phyloP scores from a whole-genome alignment of 2,797 vertebrate species.

The Hybognathus amarus region DNA sequence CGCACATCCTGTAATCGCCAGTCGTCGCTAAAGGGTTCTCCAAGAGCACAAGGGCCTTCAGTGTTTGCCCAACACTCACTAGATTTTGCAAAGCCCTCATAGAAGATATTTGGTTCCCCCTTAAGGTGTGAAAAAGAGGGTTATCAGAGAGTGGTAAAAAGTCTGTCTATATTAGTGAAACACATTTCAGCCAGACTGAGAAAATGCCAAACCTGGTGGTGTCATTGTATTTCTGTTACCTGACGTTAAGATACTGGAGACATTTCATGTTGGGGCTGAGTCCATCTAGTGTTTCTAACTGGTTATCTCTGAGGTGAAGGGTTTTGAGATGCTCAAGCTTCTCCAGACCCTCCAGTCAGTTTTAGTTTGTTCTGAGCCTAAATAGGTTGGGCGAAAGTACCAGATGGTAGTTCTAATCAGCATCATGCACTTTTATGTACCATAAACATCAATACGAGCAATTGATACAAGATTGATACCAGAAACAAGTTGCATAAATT shows the following conservation, averaged over 20 bases:
- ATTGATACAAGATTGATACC: constrained; percentile 76
- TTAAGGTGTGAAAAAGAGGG: constrained; percentile 57
- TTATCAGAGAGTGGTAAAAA: not conserved
- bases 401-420: not conserved
- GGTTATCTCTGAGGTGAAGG: constrained; percentile 92
- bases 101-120: constrained; percentile 81
- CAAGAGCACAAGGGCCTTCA: constrained; percentile 82
- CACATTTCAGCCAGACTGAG: constrained; percentile 59
- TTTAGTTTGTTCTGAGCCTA: constrained; percentile 88
- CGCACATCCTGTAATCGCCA: constrained; percentile 76
- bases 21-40: constrained; percentile 84
- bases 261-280: constrained; percentile 84
- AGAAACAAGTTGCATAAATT: constrained; percentile 85
- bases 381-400: not conserved
- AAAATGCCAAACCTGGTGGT: not conserved
- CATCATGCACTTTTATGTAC: not conserved
- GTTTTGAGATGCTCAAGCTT: constrained; percentile 78
- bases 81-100: constrained; percentile 75
- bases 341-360: constrained; percentile 83
- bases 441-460: constrained; percentile 1
- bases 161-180: not conserved
- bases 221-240: constrained; percentile 67
- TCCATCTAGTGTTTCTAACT: constrained; percentile 82
- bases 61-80: constrained; percentile 74
- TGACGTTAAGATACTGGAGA: constrained; percentile 89